These are phyloP conservation scores for Nephrotoma guestfalica DNA, from an alignment of 2,888 invertebrate species.

Conservation along the genomic window DNA sequence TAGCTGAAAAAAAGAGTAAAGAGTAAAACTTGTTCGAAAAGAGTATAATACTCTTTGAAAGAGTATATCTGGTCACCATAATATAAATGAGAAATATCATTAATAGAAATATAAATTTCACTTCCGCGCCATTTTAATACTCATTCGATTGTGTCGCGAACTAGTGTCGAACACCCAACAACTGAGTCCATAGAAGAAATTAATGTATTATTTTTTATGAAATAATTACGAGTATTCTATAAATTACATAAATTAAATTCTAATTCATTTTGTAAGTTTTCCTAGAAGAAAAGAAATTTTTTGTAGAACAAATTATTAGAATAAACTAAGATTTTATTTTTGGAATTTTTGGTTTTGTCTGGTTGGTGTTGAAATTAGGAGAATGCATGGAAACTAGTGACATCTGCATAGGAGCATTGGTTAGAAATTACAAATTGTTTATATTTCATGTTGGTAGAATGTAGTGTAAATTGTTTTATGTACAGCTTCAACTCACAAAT, in stretches of 20 bases:
- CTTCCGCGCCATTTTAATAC: conserved; percentile 6
- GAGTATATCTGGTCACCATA: too few relatives aligned
- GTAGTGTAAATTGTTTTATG: background rate
- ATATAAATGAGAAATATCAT: background rate
- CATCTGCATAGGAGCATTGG: background rate
- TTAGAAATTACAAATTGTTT: background rate
- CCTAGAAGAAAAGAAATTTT: conserved; percentile 1
- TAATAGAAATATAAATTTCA: conserved; percentile 3
- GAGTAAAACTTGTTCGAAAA: too few relatives aligned
- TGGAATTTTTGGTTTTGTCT: background rate
- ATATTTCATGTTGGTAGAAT: background rate
- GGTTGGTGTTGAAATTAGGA: background rate
- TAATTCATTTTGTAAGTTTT: background rate
- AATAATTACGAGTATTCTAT: background rate
- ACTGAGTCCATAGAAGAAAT: background rate
- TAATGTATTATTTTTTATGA: conserved; percentile 2
- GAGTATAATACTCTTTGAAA: too few relatives aligned
- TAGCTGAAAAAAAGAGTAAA: too few relatives aligned
- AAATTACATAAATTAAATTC: conserved; percentile 1
- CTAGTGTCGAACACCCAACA: background rate
- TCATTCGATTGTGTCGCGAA: background rate
- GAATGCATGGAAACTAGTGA: background rate
- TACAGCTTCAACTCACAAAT: too few relatives aligned
- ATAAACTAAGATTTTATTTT: background rate
- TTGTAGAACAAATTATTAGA: conserved; percentile 1